Evolutionary conservation across 2,888 invertebrate species (phyloP).

Genomic region (Morinoia aosen): DNA sequence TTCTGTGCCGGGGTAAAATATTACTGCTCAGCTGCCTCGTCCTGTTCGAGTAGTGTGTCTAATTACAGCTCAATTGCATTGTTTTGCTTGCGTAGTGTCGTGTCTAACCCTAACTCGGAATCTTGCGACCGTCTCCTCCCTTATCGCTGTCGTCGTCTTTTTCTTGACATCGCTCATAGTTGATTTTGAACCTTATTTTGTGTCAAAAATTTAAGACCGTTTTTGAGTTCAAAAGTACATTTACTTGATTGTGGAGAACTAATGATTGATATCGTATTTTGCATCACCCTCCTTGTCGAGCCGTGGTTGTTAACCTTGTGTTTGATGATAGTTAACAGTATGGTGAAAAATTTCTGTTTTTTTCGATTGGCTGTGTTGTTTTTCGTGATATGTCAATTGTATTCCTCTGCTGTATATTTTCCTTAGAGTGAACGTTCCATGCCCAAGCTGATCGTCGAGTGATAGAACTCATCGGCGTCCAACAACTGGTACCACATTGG

Average conservation of each 20-base stretch:
- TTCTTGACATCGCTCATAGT: background rate
- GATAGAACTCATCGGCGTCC: background rate
- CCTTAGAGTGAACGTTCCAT: background rate
- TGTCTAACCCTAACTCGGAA: background rate
- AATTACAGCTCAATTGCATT: background rate
- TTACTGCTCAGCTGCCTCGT: background rate
- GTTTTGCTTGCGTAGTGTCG: constrained; percentile 1
- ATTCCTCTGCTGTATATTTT: background rate
- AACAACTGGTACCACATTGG: background rate
- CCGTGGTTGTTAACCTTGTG: background rate
- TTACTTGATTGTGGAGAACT: background rate
- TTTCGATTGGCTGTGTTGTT: background rate
- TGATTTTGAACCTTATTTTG: background rate
- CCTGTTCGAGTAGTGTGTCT: constrained; percentile 31
- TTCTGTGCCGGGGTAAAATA: constrained; percentile 39
- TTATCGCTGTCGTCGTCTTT: background rate
- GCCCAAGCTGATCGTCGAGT: background rate
- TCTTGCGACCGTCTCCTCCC: constrained; percentile 5
- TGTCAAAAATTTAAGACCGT: background rate
- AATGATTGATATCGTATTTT: background rate
- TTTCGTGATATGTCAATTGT: background rate
- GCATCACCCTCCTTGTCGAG: background rate
- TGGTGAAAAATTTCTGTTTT: background rate
- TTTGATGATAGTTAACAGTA: background rate
- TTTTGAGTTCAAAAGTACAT: background rate